A percentile compares a stretch with the other conserved stretches of the same genome.
These are phyloP conservation scores for Adineta ricciae DNA, from an alignment of 2,888 invertebrate species.

Conservation along the genomic window DNA sequence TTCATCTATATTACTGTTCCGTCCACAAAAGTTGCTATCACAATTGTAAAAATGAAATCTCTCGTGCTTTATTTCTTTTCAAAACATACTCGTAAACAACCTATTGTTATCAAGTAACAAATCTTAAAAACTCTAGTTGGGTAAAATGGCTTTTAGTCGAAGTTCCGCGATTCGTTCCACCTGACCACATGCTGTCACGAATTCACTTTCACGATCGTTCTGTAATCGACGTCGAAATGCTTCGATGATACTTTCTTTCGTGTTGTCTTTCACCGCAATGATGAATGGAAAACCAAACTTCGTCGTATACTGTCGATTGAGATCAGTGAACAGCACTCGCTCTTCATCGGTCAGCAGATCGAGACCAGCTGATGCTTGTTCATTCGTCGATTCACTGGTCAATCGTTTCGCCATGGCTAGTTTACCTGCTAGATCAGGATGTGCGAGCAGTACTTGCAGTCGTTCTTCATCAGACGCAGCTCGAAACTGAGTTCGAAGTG, in stretches of 20 bases:
- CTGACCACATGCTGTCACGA: conserved; percentile 37
- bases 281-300: conserved; percentile 41
- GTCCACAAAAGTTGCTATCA: no score
- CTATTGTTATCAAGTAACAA: no score
- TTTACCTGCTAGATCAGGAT: conserved; percentile 39
- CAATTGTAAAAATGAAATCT: no score
- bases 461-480: not conserved
- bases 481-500: not conserved
- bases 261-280: conserved; percentile 39
- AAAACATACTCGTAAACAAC: no score
- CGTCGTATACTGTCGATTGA: conserved; percentile 37
- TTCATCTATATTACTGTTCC: no score
- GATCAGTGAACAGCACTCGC: conserved; percentile 34
- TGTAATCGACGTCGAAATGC: conserved; percentile 36
- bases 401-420: conserved; percentile 36
- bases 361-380: conserved; percentile 38
- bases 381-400: conserved; percentile 37
- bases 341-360: conserved; percentile 36
- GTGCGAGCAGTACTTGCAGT: not conserved
- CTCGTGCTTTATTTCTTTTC: no score
- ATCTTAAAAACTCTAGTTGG: not conserved
- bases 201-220: conserved; percentile 36
- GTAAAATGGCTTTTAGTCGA: conserved; percentile 36
- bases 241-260: conserved; percentile 38
- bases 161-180: conserved; percentile 39